Evolutionary conservation across 2,797 vertebrate genomes (phyloP).

Genomic region (Argentina silus): DNA sequence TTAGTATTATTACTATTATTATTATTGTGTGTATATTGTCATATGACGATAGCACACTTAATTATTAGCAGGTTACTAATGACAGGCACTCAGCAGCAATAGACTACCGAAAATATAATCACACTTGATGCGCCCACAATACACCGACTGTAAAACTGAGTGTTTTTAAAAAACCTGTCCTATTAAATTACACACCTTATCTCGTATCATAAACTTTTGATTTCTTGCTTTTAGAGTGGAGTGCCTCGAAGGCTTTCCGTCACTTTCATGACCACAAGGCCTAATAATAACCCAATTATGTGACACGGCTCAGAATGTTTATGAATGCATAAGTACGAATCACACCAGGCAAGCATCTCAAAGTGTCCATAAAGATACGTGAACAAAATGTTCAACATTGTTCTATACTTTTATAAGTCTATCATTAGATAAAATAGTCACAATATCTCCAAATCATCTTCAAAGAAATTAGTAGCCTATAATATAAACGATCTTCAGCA

Average conservation of each 20-base stretch:
- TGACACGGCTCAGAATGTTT: background rate
- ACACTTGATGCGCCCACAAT: background rate
- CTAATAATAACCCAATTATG: background rate
- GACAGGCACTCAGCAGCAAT: background rate
- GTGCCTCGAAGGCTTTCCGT: background rate
- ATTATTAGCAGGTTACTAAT: background rate
- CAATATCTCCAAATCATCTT: too few species aligned
- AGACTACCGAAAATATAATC: background rate
- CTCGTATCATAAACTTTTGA: slow-evolving; percentile 5
- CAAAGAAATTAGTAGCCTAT: too few species aligned
- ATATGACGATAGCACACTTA: background rate
- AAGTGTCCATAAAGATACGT: background rate
- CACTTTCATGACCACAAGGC: background rate
- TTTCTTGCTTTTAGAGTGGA: background rate
- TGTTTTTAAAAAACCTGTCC: background rate
- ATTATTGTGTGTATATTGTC: slow-evolving; percentile 15
- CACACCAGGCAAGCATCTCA: background rate
- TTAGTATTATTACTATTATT: slow-evolving; percentile 18
- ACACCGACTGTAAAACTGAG: background rate
- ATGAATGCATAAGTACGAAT: background rate
- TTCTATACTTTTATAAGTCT: too few species aligned
- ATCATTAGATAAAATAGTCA: too few species aligned
- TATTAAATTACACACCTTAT: slow-evolving; percentile 9
- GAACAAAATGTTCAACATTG: background rate
- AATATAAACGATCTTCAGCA: too few species aligned